A percentile compares a stretch with the other conserved stretches of the same genome.
phyloP scores from a whole-genome alignment of 2,113 vertebrate genomes.

The Tetraodon nigroviridis region DNA sequence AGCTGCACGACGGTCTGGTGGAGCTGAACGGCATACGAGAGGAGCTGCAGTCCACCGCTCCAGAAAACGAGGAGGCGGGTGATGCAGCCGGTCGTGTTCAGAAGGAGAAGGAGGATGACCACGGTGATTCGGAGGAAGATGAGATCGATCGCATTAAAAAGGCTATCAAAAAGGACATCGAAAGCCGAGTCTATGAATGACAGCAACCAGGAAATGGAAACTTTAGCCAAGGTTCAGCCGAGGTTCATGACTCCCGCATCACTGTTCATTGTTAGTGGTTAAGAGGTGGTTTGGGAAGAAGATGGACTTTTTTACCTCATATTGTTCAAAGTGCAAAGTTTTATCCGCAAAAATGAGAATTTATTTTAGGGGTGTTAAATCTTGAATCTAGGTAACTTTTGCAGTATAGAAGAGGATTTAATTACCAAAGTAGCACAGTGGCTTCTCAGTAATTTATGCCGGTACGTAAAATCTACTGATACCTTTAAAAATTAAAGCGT shows the following conservation, averaged over 20 bases:
- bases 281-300: neutral
- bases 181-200: constrained; percentile 54
- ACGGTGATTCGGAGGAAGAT: constrained; percentile 44
- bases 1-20: constrained; percentile 71
- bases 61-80: neutral
- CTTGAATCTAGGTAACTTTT: neutral
- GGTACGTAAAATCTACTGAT: neutral
- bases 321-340: too few species aligned
- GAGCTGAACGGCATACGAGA: constrained; percentile 69
- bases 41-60: constrained; percentile 59
- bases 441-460: constrained; percentile 1
- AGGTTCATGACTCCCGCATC: neutral
- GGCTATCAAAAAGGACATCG: constrained; percentile 54
- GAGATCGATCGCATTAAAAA: constrained; percentile 62
- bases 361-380: neutral
- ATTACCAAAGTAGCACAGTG: constrained; percentile 4
- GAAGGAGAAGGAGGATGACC: constrained; percentile 9
- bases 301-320: too few species aligned
- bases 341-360: too few species aligned
- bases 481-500: neutral
- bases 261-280: neutral
- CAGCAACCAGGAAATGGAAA: neutral
- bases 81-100: accelerated
- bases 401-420: neutral
- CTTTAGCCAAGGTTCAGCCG: neutral